Base-by-base conservation (phyloP, 2,888 invertebrate genomes). In the Beris chalybata region DNA sequence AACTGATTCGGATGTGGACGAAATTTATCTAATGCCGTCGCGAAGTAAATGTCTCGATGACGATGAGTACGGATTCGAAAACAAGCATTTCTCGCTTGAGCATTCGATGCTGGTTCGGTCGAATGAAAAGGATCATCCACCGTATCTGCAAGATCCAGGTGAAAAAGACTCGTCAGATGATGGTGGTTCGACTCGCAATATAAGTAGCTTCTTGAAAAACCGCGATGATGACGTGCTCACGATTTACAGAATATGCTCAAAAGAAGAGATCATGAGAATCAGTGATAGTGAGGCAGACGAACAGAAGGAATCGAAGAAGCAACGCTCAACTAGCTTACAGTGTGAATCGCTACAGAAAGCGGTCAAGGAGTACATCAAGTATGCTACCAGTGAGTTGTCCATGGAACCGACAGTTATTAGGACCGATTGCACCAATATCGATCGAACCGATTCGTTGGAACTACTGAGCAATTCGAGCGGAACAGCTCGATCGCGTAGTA, bases 11-110 rank as follows among this genome's bases (percentile, higher is more conserved):
- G 72, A 71, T 48, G 64, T 73, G 3, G 73, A 73, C 58, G 73
- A 73, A 67, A 73, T 73, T 50, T 73, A 67, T 63, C 66, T 73
- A 7, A 71, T 73, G 71, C 73, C 72, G n/a, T n/a, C 48, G 5
- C 69, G 65, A 48, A 61, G 58, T 22, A 67, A 69, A 65, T 67
- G 65, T 45, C 43, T 43, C 15, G 69, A 69, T 15, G 65, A 67
- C 13, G 70, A 70, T 43, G 67, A 57, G 52, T 71, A 65, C 44
- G 70, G 70, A 2, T 71, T 69, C 54, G 69, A 71, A 55, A 71
- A 71, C 47, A 70, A 70, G n/a, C 70, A 71, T 47, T 70, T 70
- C 53, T 67, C 69, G 9, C 31, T 69, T 4, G 71, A 69, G 47
- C 69, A 71, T 11, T 65, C 67, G 30, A 48, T 59, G 64, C n/a